Conservation (phyloP, 1,140 invertebrate species). For the Schlechtendalia chinensis region DNA sequence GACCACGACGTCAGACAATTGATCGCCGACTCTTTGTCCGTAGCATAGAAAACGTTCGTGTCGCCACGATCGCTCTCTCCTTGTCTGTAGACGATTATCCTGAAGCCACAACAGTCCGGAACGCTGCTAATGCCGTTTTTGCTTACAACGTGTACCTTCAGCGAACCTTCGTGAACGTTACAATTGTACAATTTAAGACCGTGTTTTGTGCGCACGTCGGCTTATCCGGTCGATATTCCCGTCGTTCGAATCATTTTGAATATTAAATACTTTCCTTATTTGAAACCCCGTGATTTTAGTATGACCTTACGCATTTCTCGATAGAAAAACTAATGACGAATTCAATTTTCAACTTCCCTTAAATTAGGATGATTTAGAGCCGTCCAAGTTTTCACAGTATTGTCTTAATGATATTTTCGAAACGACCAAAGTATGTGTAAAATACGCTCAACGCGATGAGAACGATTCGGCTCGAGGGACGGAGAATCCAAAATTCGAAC, state of each 20-base stretch:
- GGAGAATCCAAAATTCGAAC: no score
- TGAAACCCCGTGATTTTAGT: no score
- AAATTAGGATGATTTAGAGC: no score
- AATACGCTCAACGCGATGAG: no score
- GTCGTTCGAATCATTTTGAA: background rate
- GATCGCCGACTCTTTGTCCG: background rate
- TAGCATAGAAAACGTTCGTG: background rate
- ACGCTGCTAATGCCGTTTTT: background rate
- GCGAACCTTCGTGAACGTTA: background rate
- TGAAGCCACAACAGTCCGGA: background rate
- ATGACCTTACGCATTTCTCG: no score
- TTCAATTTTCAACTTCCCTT: no score
- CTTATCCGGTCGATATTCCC: background rate
- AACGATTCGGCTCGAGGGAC: no score
- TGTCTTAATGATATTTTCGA: no score
- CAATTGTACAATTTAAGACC: background rate
- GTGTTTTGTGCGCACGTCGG: no score
- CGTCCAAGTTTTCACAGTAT: no score
- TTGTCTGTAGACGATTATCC: background rate
- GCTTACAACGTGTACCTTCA: background rate
- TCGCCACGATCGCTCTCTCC: background rate
- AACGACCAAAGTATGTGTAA: no score
- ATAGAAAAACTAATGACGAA: slow-evolving; percentile 49
- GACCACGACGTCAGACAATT: background rate
- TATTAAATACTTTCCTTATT: no score